Percentiles rank a stretch among this genome's conserved stretches.
phyloP scores from a whole-genome alignment of 2,888 invertebrate genomes.

The Idaea biselata region DNA sequence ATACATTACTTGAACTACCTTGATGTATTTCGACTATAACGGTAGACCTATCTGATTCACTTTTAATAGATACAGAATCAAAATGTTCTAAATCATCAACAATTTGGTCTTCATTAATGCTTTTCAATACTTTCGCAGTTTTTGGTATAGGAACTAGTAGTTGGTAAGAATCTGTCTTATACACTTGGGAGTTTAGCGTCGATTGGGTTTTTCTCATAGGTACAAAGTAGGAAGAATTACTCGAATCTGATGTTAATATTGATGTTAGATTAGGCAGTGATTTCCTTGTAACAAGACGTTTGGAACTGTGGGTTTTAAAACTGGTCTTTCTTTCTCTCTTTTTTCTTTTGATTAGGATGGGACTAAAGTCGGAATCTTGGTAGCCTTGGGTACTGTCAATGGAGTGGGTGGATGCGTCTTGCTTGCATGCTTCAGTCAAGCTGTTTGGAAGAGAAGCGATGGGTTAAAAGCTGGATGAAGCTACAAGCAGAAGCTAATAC shows the following conservation, averaged over 20 bases:
- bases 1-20: conserved; percentile 57
- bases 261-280: conserved; percentile 12
- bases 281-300: conserved; percentile 33
- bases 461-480: conserved; percentile 22
- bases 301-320: conserved; percentile 33
- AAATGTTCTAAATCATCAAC: conserved; percentile 24
- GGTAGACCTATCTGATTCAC: conserved; percentile 15
- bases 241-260: conserved; percentile 46
- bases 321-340: conserved; percentile 45
- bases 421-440: conserved; percentile 31
- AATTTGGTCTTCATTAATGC: conserved; percentile 47
- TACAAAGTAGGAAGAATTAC: conserved; percentile 39
- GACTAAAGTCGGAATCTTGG: conserved; percentile 60
- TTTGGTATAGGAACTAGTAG: conserved; percentile 42
- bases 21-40: conserved; percentile 11
- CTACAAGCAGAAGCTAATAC: conserved; percentile 39
- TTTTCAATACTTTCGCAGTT: conserved; percentile 32
- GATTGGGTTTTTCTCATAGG: conserved; percentile 26
- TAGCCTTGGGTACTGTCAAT: conserved; percentile 64
- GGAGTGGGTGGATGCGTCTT: conserved; percentile 38
- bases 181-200: conserved; percentile 45
- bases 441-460: conserved; percentile 45
- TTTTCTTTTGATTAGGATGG: conserved; percentile 30
- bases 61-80: conserved; percentile 19
- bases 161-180: conserved; percentile 63